Percentiles rank a stretch among this genome's conserved stretches.
These are phyloP conservation scores for Chelonus insularis DNA, from an alignment of 1,140 invertebrate species.

Conservation along the genomic window DNA sequence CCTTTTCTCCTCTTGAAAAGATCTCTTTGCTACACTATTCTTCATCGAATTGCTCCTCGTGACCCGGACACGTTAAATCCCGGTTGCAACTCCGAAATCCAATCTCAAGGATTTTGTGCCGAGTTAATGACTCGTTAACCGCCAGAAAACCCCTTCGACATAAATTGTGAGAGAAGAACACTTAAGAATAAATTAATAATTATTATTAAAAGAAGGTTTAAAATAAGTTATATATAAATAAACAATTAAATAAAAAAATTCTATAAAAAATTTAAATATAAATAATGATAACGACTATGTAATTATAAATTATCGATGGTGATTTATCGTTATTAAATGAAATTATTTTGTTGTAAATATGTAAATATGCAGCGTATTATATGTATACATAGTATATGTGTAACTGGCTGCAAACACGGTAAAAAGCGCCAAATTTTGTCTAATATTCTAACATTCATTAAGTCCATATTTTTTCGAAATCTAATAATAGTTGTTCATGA, in stretches of 20 bases:
- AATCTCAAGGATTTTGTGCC: background rate
- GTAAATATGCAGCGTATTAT: conserved; percentile 40
- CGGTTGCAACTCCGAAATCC: conserved; percentile 30
- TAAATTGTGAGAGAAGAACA: too few relatives aligned
- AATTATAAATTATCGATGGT: conserved; percentile 33
- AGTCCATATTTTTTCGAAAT: background rate
- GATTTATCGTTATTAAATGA: conserved; percentile 48
- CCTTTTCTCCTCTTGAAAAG: conserved; percentile 29
- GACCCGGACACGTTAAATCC: conserved; percentile 51
- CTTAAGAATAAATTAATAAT: too few relatives aligned
- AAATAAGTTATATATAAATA: too few relatives aligned
- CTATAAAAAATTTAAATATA: too few relatives aligned
- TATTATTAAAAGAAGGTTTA: too few relatives aligned
- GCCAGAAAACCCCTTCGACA: conserved; percentile 8
- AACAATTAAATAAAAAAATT: conserved; percentile 21
- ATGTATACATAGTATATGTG: conserved; percentile 35
- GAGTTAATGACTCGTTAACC: conserved; percentile 13
- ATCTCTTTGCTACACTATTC: conserved; percentile 24
- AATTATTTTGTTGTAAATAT: conserved; percentile 49
- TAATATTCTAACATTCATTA: background rate
- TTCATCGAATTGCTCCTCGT: conserved; percentile 33
- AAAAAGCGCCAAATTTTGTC: conserved; percentile 24
- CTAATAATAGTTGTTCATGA: background rate
- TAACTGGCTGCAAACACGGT: conserved; percentile 25
- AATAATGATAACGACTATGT: too few relatives aligned